phyloP scores from a whole-genome alignment of 2,797 vertebrate genomes.

The Linurgus olivaceus region DNA sequence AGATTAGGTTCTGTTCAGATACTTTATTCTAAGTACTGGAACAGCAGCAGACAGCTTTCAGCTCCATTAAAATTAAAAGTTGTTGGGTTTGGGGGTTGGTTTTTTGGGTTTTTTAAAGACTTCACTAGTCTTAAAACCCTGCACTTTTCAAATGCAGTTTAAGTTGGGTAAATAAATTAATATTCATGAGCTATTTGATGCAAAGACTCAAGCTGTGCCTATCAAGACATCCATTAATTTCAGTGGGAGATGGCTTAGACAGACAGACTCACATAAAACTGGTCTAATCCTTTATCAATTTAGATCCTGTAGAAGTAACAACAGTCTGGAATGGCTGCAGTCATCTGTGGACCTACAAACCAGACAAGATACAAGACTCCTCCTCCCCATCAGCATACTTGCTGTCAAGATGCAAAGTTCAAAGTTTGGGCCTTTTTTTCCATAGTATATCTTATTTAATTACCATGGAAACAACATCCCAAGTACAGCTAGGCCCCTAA shows the following conservation, averaged over 20 bases:
- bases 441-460: not conserved
- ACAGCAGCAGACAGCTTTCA: not conserved
- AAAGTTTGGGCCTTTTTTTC: not conserved
- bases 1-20: not conserved
- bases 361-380: not conserved
- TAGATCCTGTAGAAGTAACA: not conserved
- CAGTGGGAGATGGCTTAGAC: not conserved
- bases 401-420: not conserved
- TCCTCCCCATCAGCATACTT: not conserved
- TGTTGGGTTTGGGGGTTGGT: not conserved
- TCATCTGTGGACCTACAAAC: not conserved
- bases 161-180: not conserved
- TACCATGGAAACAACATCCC: not conserved
- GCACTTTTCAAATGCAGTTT: not conserved
- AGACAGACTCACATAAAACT: not conserved
- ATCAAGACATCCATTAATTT: not conserved
- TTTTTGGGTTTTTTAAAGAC: not conserved
- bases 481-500: not conserved
- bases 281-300: not conserved
- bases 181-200: not conserved
- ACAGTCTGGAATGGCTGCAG: not conserved
- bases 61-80: not conserved
- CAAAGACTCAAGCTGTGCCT: not conserved
- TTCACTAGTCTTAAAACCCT: not conserved
- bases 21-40: not conserved